A percentile compares a stretch with the other conserved stretches of the same genome.
Conservation (phyloP, 2,797 vertebrate species). For the Galagoides demidoff region DNA sequence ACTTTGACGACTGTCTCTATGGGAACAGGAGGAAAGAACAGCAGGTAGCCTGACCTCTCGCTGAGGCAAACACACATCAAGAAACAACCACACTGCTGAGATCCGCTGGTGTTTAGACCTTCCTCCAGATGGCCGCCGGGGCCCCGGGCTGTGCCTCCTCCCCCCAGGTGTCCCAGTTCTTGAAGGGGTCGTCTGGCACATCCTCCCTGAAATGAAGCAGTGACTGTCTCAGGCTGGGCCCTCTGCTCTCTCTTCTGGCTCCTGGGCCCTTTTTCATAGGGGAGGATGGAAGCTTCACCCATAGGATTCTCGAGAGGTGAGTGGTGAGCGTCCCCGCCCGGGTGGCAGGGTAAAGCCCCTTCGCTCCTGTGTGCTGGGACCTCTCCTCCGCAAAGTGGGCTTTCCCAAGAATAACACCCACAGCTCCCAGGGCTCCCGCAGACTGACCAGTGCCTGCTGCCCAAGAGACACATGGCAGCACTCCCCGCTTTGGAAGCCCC, state of each 20-base stretch:
- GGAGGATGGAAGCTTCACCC: not conserved
- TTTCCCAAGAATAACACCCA: not conserved
- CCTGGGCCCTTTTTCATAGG: not conserved
- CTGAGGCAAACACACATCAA: not conserved
- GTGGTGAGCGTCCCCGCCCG: accelerated
- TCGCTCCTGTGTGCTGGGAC: no score
- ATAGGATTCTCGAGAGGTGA: not conserved
- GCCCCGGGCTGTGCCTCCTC: accelerated
- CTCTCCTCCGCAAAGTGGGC: no score
- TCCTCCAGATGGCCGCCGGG: not conserved
- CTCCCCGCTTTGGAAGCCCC: accelerated
- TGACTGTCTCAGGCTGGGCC: not conserved
- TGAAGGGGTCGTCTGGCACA: not conserved
- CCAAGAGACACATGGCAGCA: accelerated
- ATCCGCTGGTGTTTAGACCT: accelerated
- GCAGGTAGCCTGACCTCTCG: not conserved
- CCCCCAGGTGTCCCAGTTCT: accelerated
- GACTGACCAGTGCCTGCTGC: accelerated
- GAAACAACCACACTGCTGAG: not conserved
- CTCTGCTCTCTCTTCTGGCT: not conserved
- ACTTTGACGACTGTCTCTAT: accelerated
- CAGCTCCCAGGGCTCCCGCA: not conserved
- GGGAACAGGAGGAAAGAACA: not conserved
- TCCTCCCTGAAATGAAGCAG: not conserved
- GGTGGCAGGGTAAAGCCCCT: not conserved